A percentile compares a stretch with the other conserved stretches of the same genome.
These are phyloP conservation scores for Echeneis naucrates DNA, from an alignment of 2,797 vertebrate genomes.

Conservation along the genomic window DNA sequence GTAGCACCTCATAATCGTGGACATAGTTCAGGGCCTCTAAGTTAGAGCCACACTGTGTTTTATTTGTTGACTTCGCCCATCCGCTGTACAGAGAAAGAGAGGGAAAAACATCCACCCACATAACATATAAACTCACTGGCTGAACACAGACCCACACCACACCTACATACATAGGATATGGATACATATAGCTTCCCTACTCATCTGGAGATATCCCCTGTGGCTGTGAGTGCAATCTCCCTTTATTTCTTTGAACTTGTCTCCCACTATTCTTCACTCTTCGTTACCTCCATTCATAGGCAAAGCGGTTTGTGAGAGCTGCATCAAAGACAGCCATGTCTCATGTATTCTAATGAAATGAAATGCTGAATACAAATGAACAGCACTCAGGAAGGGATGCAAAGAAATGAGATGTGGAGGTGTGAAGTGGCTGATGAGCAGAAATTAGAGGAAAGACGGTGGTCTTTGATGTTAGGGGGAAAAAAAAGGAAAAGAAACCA, in stretches of 20 bases:
- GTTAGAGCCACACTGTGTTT: constrained; percentile 6
- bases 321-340: constrained; percentile 76
- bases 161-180: constrained; percentile 27
- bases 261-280: constrained; percentile 31
- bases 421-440: constrained; percentile 49
- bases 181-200: constrained; percentile 36
- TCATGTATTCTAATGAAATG: constrained; percentile 77
- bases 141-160: constrained; percentile 23
- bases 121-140: constrained; percentile 33
- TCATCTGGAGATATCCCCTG: constrained; percentile 42
- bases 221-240: constrained; percentile 31
- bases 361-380: constrained; percentile 70
- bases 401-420: constrained; percentile 57
- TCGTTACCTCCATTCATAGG: constrained; percentile 69
- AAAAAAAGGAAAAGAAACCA: constrained; percentile 21
- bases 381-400: constrained; percentile 48
- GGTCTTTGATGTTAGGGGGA: constrained; percentile 65
- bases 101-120: constrained; percentile 1
- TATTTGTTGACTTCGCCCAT: constrained; percentile 1
- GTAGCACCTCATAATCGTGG: neutral
- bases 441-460: constrained; percentile 41
- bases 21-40: neutral
- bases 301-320: constrained; percentile 53
- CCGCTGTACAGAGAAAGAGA: constrained; percentile 3
- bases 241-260: constrained; percentile 48